Evolutionary conservation across 53 echinoderm and acorn worm species (phyloP).

Genomic region (Paelopatides confundens): DNA sequence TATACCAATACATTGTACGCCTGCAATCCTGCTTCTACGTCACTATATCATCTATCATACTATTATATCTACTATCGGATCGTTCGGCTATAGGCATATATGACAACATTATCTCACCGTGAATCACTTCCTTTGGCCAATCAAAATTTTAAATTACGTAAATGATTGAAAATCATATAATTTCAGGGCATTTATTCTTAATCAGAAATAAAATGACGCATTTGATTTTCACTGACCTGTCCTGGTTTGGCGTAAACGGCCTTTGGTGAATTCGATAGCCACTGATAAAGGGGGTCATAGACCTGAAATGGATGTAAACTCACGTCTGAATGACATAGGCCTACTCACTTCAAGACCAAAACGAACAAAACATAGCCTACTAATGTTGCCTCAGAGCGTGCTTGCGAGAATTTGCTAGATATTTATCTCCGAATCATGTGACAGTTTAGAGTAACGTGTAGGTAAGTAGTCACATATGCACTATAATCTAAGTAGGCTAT

Average conservation of each 20-base stretch:
- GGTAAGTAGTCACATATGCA: no score
- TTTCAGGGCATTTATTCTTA: background rate
- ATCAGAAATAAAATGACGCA: background rate
- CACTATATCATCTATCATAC: no score
- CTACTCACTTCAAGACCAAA: background rate
- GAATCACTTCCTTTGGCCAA: no score
- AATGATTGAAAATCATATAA: background rate
- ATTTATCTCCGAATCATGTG: no score
- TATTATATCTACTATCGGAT: no score
- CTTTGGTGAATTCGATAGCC: constrained; percentile 6
- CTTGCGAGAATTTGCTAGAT: background rate
- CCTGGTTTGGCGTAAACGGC: background rate
- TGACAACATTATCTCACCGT: no score
- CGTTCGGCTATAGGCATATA: no score
- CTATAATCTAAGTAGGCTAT: no score
- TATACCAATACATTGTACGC: no score
- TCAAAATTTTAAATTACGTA: background rate
- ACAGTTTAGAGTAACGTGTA: no score
- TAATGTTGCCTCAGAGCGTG: background rate
- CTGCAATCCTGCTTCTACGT: no score
- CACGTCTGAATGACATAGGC: background rate
- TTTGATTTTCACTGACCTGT: constrained; percentile 14
- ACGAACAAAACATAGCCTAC: background rate
- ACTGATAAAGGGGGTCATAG: constrained; percentile 24
- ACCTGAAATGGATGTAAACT: background rate